phyloP scores from a whole-genome alignment of 2,797 vertebrate genomes.

The Phrynocephalus vlangalii region DNA sequence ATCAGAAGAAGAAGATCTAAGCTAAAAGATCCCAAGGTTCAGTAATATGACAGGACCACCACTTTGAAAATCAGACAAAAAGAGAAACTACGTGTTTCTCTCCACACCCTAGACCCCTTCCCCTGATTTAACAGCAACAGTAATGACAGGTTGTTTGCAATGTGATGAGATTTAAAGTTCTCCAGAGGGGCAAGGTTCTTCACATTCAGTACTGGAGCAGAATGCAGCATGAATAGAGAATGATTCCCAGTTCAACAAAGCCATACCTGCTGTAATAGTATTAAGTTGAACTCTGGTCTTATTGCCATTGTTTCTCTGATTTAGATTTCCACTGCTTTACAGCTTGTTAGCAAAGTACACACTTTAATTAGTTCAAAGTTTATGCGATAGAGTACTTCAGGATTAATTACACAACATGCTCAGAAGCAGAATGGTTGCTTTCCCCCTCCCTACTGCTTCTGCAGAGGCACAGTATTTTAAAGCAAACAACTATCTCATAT shows the following conservation, averaged over 20 bases:
- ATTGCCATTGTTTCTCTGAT: constrained; percentile 17
- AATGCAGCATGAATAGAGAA: constrained; percentile 4
- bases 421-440: constrained; percentile 27
- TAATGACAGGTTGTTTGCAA: constrained; percentile 10
- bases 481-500: constrained; percentile 49
- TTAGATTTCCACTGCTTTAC: constrained; percentile 13
- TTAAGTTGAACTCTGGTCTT: not conserved
- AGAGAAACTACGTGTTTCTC: not conserved
- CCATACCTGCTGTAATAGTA: not conserved
- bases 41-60: not conserved
- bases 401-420: constrained; percentile 43
- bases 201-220: fast-evolving
- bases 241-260: not conserved
- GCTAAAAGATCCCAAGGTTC: not conserved
- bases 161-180: not conserved
- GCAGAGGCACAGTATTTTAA: not conserved
- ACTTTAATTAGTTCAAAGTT: constrained; percentile 34
- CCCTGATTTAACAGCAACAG: not conserved
- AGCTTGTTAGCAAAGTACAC: constrained; percentile 8
- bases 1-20: not conserved
- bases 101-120: not conserved
- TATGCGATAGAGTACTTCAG: constrained; percentile 22
- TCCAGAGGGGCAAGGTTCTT: not conserved
- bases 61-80: not conserved
- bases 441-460: not conserved